Evolutionary conservation across 2,113 vertebrate genomes (phyloP).

Genomic region (Phaethon lepturus): DNA sequence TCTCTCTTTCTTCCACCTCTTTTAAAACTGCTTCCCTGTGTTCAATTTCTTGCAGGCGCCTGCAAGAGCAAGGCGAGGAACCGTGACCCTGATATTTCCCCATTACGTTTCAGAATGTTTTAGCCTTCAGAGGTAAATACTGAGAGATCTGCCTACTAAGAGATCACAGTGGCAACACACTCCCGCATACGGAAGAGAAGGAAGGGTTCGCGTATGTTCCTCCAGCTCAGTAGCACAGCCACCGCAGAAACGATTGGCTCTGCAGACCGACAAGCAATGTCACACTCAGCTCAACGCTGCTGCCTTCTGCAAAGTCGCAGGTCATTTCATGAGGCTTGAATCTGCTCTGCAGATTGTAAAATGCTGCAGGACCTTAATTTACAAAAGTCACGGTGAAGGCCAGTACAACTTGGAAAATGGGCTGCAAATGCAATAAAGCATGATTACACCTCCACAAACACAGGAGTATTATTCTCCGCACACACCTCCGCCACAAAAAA

Average conservation of each 20-base stretch:
- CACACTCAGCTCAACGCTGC: background rate
- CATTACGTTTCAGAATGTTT: background rate
- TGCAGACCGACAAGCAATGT: background rate
- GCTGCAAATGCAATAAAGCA: background rate
- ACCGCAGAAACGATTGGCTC: background rate
- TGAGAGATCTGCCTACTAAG: background rate
- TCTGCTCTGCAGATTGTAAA: background rate
- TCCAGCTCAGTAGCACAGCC: background rate
- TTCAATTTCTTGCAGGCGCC: background rate
- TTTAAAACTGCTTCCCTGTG: background rate
- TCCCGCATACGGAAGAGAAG: background rate
- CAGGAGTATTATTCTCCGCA: background rate
- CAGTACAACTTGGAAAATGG: background rate
- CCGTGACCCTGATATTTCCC: background rate
- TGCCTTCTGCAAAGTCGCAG: background rate
- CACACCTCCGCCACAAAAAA: background rate
- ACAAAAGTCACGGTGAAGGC: background rate
- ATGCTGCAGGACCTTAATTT: background rate
- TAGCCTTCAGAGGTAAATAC: background rate
- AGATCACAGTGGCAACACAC: background rate
- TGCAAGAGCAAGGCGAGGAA: background rate
- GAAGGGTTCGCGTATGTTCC: background rate
- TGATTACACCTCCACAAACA: background rate
- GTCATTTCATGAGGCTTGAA: background rate
- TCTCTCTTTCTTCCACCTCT: background rate